Conservation (phyloP, 92 coral and sea anemone genomes). For the Anthopleura xanthogrammica region DNA sequence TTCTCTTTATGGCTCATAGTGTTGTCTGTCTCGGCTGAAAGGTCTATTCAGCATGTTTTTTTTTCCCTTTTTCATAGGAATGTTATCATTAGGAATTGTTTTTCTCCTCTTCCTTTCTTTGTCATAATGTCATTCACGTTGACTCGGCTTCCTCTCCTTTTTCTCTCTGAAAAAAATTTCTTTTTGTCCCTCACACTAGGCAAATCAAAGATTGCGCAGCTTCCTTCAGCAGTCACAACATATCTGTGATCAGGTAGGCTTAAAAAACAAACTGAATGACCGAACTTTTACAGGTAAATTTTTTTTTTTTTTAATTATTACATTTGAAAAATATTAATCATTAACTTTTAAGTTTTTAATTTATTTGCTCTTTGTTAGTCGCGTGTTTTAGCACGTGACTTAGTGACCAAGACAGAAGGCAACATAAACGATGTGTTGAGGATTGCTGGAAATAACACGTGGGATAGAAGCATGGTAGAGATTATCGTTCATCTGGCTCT, state of each 20-base stretch:
- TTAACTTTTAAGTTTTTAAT: too few species aligned
- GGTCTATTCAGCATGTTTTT: too few species aligned
- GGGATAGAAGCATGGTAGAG: slow-evolving; percentile 38
- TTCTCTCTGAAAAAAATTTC: neutral
- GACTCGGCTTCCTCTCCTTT: too few species aligned
- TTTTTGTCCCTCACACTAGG: neutral
- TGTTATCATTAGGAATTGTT: too few species aligned
- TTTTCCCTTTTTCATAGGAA: too few species aligned
- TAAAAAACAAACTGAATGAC: neutral
- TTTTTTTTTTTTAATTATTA: too few species aligned
- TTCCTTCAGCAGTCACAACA: neutral
- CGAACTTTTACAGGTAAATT: too few species aligned
- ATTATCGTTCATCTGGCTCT: slow-evolving; percentile 37
- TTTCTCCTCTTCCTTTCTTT: too few species aligned
- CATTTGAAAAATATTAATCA: too few species aligned
- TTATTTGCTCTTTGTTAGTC: neutral
- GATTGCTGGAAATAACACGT: slow-evolving; percentile 8
- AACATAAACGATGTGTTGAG: neutral
- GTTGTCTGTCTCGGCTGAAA: too few species aligned
- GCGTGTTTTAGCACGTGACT: slow-evolving; percentile 10
- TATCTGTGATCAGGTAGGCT: neutral
- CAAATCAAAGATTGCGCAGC: neutral
- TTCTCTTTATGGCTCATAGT: too few species aligned
- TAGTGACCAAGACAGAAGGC: neutral
- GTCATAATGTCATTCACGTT: too few species aligned